phyloP scores from a whole-genome alignment of 2,888 invertebrate species.

The Drosophila setosimentum region DNA sequence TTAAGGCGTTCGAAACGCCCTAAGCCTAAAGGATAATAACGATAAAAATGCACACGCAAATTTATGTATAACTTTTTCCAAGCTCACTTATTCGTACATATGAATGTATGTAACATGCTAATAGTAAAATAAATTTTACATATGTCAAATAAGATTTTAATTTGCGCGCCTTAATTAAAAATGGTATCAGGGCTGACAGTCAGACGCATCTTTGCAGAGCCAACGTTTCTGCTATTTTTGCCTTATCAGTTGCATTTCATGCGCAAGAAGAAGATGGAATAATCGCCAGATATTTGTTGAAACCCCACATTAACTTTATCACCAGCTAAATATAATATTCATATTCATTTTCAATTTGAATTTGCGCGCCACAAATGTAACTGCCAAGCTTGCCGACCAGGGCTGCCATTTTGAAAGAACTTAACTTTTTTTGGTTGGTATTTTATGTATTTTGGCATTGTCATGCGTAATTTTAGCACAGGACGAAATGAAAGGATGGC shows the following conservation, averaged over 20 bases:
- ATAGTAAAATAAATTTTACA: constrained; percentile 9
- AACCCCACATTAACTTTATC: neutral
- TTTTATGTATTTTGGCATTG: constrained; percentile 24
- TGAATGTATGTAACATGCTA: constrained; percentile 4
- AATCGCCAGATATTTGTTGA: neutral
- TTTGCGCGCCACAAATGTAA: constrained; percentile 7
- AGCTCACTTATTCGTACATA: constrained; percentile 32
- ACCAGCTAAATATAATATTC: neutral
- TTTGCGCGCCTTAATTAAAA: neutral
- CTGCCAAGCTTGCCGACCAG: constrained; percentile 25
- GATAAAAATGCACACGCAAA: constrained; percentile 5
- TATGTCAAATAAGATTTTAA: constrained; percentile 1
- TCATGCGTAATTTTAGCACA: constrained; percentile 37
- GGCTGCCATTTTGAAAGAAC: constrained; percentile 38
- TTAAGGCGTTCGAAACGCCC: constrained; percentile 71
- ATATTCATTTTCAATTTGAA: constrained; percentile 7
- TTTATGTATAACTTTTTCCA: constrained; percentile 37
- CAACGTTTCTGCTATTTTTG: neutral
- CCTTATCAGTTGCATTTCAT: neutral
- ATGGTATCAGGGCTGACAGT: neutral
- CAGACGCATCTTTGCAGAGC: neutral
- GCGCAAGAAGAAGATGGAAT: neutral
- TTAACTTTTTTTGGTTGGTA: constrained; percentile 11
- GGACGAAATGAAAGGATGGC: constrained; percentile 29
- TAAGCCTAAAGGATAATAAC: constrained; percentile 46